Evolutionary conservation across 2,888 invertebrate genomes (phyloP), one percentile per base, ranked within the genome.

Genomic region (Dryadula phaetusa): DNA sequence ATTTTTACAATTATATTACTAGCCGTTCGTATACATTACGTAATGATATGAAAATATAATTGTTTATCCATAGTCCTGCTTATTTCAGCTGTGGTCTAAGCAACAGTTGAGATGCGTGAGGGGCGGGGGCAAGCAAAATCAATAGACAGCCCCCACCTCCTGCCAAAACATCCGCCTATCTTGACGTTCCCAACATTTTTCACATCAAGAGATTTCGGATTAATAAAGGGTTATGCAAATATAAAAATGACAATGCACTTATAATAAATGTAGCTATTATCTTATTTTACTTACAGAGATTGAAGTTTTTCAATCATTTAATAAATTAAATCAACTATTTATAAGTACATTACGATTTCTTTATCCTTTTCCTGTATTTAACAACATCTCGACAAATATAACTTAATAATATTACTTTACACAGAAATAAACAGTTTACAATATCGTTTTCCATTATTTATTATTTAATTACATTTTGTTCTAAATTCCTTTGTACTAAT

Each of bases 91-190:
- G 76, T 74, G 80, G 76, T 72, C 79, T 81, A 82, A 91, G 91
- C 92, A 92, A 92, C 92, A 92, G 92, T 91, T 92, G 88, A 88
- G 87, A 84, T 85, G 87, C 85, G 89, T 87, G 81, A 75, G 81
- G 81, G 80, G 82, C 69, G 74, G 81, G 78, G 80, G 80, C 77
- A 78, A 82, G 82, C 80, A 89, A 92, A 91, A 82, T 80, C 79
- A 78, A 82, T 80, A 76, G 74, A 74, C 78, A 81, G 81, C 83
- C 83, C 78, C 81, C 83, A 73, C 76, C 82, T 82, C 82, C 76
- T 71, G 68, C 81, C 80, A 79, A 79, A 82, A 79, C 76, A 75
- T 78, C 72, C 73, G 62, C 61, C 61, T 73, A 67, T 68, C 74
- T 78, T 82, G 83, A 85, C 84, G 80, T 82, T 79, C 76, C 81